These are phyloP conservation scores for Onychomys torridus DNA, from an alignment of 2,797 vertebrate species.

Conservation along the genomic window DNA sequence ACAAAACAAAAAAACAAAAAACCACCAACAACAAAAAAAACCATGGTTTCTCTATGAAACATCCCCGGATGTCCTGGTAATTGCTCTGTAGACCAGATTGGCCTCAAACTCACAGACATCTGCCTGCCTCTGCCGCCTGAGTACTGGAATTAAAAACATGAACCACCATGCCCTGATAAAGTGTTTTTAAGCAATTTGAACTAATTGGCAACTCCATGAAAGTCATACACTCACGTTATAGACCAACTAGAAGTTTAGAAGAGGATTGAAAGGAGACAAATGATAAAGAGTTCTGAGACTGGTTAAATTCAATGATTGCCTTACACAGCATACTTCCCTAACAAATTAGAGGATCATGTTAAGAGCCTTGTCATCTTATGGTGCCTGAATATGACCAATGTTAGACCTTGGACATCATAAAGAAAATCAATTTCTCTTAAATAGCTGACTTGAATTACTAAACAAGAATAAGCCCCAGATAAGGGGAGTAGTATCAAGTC, in stretches of 20 bases:
- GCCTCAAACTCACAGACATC: background rate
- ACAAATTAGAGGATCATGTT: background rate
- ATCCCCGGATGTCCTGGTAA: background rate
- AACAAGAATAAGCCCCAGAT: background rate
- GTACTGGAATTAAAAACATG: background rate
- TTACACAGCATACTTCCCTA: background rate
- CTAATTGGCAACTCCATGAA: background rate
- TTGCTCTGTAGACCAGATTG: background rate
- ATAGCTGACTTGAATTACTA: no score
- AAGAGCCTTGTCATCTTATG: background rate
- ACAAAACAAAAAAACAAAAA: no score
- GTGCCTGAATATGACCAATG: background rate
- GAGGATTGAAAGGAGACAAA: background rate
- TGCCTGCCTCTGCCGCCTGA: background rate
- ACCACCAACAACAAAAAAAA: no score
- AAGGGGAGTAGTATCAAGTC: background rate
- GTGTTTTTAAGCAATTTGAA: background rate
- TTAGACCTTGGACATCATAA: background rate
- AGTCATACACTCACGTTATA: background rate
- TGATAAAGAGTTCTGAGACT: background rate
- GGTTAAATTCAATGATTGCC: background rate
- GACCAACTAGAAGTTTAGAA: background rate
- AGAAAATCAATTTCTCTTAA: background rate
- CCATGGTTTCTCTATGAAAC: background rate
- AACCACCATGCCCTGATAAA: background rate